Evolutionary conservation across 2,888 invertebrate species (phyloP), one percentile per base, ranked within the genome.

Genomic region (Empis stercorea): DNA sequence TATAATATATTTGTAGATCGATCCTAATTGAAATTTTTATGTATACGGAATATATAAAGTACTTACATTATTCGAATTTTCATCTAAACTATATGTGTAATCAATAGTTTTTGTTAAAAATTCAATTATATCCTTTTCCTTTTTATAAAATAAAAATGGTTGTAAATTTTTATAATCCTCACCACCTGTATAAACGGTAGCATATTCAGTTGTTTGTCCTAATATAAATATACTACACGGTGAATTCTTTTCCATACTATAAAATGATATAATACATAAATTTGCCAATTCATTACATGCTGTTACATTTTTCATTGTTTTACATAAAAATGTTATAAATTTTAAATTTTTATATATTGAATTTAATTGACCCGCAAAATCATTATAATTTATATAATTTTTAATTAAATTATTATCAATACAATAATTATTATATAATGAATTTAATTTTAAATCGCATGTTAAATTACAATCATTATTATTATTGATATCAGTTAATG

Each of bases 221-320:
- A 65, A 55, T 46, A 65, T 50, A 50, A 70, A 68, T 14, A 63
- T 51, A 32, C 62, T 63, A 51, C 75, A 75, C 0, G 75, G 73
- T 6, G 71, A 71, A 48, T 69, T 65, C 49, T 70, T 66, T 14
- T 71, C 71, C 52, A 74, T 70, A 14, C 70, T 66, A 56, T 72
- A 78, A 48, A 77, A 65, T 9, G 74, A 74, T 47, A 81, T 61
- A 1, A 76, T 70, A 57, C 84, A 84, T 63, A 83, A 71, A 63
- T 84, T 83, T 2, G 79, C 78, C 49, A 85, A 64, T 50, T 76
- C 70, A 63, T 82, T 78, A 57, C 84, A 84, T 10, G 80, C 76
- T 14, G 71, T 74, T 45, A 63, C 62, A 55, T 70, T 70, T 59
- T 71, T 58, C 36, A 73, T 50, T 0, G 60, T 54, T 52, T 65